These are phyloP conservation scores for Drosophila anceps DNA, from an alignment of 2,888 invertebrate species.

Conservation along the genomic window DNA sequence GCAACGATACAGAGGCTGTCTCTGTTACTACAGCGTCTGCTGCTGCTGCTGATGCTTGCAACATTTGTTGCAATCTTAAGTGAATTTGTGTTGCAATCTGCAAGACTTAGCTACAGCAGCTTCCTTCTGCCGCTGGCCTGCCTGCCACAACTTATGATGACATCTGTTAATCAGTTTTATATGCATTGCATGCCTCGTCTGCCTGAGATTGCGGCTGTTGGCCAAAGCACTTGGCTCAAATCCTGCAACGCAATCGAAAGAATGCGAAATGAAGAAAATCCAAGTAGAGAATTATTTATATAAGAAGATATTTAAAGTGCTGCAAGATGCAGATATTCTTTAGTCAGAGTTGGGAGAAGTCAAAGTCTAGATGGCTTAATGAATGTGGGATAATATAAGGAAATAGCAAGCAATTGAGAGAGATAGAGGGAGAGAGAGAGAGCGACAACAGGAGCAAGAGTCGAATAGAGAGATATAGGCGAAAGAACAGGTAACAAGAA, in stretches of 20 bases:
- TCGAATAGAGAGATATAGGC: no score
- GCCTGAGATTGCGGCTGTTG: slow-evolving; percentile 57
- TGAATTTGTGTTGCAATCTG: slow-evolving; percentile 76
- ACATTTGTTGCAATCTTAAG: slow-evolving; percentile 72
- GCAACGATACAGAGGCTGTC: slow-evolving; percentile 52
- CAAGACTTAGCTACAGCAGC: slow-evolving; percentile 39
- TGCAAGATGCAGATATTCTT: not conserved
- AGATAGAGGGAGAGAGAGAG: no score
- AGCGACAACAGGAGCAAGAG: no score
- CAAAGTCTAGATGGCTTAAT: not conserved
- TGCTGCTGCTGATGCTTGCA: slow-evolving; percentile 11
- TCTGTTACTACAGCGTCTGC: slow-evolving; percentile 49
- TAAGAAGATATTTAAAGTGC: not conserved
- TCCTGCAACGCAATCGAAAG: slow-evolving; percentile 18
- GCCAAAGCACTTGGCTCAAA: slow-evolving; percentile 34
- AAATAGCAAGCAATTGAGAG: not conserved
- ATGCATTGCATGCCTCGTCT: slow-evolving; percentile 48
- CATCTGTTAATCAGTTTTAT: slow-evolving; percentile 75
- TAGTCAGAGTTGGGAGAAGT: not conserved
- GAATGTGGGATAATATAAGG: not conserved
- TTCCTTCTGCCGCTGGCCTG: slow-evolving; percentile 35
- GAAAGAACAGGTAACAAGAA: no score
- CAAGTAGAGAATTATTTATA: slow-evolving; percentile 1
- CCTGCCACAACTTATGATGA: slow-evolving; percentile 68
- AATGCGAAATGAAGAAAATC: slow-evolving; percentile 2